Evolutionary conservation across 2,888 invertebrate genomes (phyloP), one percentile per base, ranked within the genome.

Genomic region (Nomada fucata): DNA sequence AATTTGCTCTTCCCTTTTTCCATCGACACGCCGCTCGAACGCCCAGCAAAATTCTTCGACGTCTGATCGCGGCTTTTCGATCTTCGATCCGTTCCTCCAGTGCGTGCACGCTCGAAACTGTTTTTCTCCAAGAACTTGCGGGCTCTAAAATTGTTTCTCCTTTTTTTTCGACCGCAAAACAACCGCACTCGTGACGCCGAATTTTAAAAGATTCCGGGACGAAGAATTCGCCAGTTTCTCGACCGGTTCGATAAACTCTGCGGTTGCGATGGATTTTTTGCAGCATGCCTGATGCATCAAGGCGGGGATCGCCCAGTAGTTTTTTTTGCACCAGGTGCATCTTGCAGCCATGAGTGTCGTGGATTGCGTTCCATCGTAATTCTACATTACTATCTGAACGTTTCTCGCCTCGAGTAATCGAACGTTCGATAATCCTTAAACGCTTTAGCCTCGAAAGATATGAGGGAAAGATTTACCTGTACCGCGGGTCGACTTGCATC

Each of bases 401-500:
- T 53, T 42, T 36, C 36, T 61, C 3, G 23, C 44, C 5, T 10
- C 64, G 26, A 29, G 13, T 18, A 63, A 23, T 15, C 55, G 53
- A 70, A 55, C n/a, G n/a, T 52, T 59, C 13, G 10, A 26, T 36
- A 36, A 36, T 36, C 36, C 36, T 36, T 36, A 36, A 36, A 36
- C 36, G 36, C 36, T 9, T 7, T 36, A 23, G n/a, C 4, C 10
- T 4, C 50, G 13, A 47, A 9, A 36, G 23, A 0, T 23, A n/a
- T 10, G 20, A 26, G 20, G 5, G 13, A 65, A 29, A 18, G 23
- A 42, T 63, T 89, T 84, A 93, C 93, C 91, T 93, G 92, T 47
- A 93, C 92, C 0, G 92, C 93, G 50, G 93, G 93, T 68, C 90
- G 91, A 77, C 93, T 93, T 3, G 89, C 87, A 84, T 93, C 93